Conservation (phyloP, 1,140 invertebrate genomes). For the Cydia fagiglandana region DNA sequence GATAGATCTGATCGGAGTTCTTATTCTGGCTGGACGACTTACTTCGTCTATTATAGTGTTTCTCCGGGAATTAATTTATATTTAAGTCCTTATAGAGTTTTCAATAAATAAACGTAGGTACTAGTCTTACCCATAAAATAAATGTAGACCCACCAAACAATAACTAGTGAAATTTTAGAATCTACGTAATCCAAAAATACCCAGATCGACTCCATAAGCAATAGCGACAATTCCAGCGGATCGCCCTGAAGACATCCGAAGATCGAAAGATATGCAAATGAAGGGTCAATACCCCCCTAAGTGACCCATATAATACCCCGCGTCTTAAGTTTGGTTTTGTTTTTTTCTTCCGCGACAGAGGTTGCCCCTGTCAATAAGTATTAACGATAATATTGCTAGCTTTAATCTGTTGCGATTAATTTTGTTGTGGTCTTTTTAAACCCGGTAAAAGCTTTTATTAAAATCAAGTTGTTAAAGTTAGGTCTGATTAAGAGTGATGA, state of each 20-base stretch:
- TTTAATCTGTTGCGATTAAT: constrained; percentile 27
- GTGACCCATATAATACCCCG: constrained; percentile 70
- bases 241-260: constrained; percentile 56
- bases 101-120: too few species aligned
- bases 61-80: too few species aligned
- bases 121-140: too few species aligned
- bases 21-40: neutral
- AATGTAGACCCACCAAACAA: too few species aligned
- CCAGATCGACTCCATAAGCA: constrained; percentile 51
- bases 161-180: too few species aligned
- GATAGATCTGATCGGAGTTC: neutral
- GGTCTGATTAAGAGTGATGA: constrained; percentile 6
- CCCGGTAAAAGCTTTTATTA: constrained; percentile 14
- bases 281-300: constrained; percentile 65
- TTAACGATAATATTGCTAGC: constrained; percentile 71
- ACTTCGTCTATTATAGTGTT: too few species aligned
- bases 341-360: constrained; percentile 56
- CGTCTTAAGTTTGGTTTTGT: neutral
- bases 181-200: neutral
- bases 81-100: too few species aligned
- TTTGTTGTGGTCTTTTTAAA: constrained; percentile 12
- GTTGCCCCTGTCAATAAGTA: constrained; percentile 65
- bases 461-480: constrained; percentile 8
- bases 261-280: constrained; percentile 65
- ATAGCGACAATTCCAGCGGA: constrained; percentile 71